phyloP scores from a whole-genome alignment of 2,113 vertebrate species.

The Pithys albifrons region DNA sequence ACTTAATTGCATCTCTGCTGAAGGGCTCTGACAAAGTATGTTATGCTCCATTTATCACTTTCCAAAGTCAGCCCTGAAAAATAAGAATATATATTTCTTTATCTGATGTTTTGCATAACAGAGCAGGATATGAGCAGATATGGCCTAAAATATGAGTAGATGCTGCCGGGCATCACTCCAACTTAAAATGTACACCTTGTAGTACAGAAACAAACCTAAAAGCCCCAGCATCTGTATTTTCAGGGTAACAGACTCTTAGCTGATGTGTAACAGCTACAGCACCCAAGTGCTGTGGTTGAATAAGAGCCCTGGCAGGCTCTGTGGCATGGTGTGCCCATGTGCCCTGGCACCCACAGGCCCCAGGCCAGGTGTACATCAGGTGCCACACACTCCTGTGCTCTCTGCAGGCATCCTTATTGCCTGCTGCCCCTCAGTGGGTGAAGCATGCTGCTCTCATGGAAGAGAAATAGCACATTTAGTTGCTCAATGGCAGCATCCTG shows the following conservation, averaged over 20 bases:
- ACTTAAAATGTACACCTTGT: not conserved
- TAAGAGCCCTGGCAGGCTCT: accelerated
- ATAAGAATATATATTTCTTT: not conserved
- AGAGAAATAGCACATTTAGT: not conserved
- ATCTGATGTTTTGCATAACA: not conserved
- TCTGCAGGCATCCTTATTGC: not conserved
- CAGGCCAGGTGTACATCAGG: not conserved
- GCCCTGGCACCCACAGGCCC: accelerated
- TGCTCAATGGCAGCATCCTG: not conserved
- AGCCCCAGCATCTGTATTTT: not conserved
- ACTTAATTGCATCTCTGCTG: not conserved
- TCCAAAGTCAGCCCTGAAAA: not conserved
- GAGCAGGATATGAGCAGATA: not conserved
- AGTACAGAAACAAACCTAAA: not conserved
- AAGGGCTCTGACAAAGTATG: not conserved
- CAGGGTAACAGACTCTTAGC: not conserved
- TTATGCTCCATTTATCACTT: not conserved
- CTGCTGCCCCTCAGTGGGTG: not conserved
- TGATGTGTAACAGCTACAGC: not conserved
- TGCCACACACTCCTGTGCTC: not conserved
- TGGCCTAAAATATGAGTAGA: not conserved
- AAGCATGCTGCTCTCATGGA: not conserved
- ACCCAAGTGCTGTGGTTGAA: not conserved
- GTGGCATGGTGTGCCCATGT: accelerated
- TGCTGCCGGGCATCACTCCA: not conserved